Evolutionary conservation across 2,797 vertebrate genomes (phyloP), one percentile per base, ranked within the genome.

Genomic region (Anniella stebbinsi): DNA sequence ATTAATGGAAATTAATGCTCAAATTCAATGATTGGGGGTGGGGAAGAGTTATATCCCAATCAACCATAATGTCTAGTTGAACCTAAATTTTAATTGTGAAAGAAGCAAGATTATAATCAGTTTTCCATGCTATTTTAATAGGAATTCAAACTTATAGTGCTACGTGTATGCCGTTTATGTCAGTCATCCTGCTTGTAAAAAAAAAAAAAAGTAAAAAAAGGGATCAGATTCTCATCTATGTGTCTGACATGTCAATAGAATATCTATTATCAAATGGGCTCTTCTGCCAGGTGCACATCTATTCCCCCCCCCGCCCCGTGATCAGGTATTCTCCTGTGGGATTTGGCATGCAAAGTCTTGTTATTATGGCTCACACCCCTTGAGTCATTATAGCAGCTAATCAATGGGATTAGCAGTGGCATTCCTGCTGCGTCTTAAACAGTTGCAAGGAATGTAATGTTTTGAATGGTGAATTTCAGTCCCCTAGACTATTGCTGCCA

Each of bases 341-440:
- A 84, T 87, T 57, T 51, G 72, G 66, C 38, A 33, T 80, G 87
- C 48, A 78, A 38, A 63, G 28, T 87, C 63, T 89, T 63, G 66
- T 70, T 83, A 38, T 28, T 77, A 70, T 36, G 86, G 60, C 6
- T 87, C 63, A 69, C 86, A 78, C 86, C 33, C 72, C 23, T 84
- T 84, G 88, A 51, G 73, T 78, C 54, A 72, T 86, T 80, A 84
- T 11, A 72, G 51, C 25, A 84, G 72, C 63, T 78, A 84, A 89
- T 92, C 54, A 78, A 41, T 72, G 67, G 73, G 80, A 84, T 92
- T 87, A 89, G 72, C 83, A 60, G 60, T 54, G 30, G 66, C 63
- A 33, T 92, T 89, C 51, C 66, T 78, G 80, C 18, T 33, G 33
- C 5, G n/a, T 54, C 36, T 87, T 67, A 72, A 41, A 77, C 51